These are phyloP conservation scores for Lasioglossum calceatum DNA, from an alignment of 2,888 invertebrate species.

Conservation along the genomic window DNA sequence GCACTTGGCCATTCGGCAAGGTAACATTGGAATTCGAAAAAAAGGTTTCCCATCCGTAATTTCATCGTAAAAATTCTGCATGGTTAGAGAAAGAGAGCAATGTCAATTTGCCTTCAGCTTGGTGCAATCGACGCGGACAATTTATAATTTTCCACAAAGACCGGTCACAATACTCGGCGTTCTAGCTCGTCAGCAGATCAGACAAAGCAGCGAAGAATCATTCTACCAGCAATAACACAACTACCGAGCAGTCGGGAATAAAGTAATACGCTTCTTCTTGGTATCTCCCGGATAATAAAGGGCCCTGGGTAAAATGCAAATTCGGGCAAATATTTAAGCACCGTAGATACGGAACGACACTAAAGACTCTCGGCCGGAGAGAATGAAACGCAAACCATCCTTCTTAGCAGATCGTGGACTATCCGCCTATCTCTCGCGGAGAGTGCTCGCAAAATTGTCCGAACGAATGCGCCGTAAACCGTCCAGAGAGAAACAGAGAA, in stretches of 20 bases:
- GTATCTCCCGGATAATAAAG: neutral
- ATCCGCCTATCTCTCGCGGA: neutral
- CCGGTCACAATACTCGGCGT: neutral
- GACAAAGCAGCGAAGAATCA: neutral
- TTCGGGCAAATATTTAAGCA: conserved; percentile 4
- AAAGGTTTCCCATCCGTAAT: no score
- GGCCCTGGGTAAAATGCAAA: neutral
- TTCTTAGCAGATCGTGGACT: neutral
- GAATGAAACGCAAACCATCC: neutral
- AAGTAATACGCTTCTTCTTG: neutral
- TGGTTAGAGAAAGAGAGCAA: neutral
- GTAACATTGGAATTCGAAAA: neutral
- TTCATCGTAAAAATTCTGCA: neutral
- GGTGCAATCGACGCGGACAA: neutral
- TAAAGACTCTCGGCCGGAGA: neutral
- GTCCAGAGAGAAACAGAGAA: no score
- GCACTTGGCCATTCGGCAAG: neutral
- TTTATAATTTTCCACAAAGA: neutral
- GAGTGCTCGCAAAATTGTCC: neutral
- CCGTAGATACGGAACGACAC: neutral
- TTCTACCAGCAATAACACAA: neutral
- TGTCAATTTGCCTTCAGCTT: neutral
- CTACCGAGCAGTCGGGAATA: neutral
- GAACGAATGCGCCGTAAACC: neutral
- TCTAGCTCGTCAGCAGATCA: neutral